Conservation (phyloP, 1,140 invertebrate genomes). For the Microvelia longipes region DNA sequence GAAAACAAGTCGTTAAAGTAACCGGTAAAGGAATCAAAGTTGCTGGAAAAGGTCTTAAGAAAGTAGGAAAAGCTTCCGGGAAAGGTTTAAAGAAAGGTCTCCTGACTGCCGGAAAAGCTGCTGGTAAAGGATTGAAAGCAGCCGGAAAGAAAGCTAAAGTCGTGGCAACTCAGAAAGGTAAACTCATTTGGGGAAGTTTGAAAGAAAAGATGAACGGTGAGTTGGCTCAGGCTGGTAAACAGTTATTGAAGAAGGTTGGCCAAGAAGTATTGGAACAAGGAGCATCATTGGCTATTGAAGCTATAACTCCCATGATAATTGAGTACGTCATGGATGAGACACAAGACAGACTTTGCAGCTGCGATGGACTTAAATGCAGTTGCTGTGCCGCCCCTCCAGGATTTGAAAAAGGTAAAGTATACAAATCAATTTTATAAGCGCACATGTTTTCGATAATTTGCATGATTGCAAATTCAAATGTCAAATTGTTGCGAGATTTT, state of each 20-base stretch:
- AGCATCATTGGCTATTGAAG: not conserved
- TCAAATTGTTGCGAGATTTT: too few species aligned
- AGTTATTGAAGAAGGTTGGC: not conserved
- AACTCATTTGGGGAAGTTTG: not conserved
- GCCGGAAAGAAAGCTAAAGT: not conserved
- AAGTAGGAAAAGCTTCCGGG: not conserved
- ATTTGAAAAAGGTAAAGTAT: not conserved
- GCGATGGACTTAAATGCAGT: not conserved
- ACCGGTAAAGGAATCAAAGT: not conserved
- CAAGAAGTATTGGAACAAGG: not conserved
- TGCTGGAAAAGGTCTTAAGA: not conserved
- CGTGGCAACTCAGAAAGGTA: not conserved
- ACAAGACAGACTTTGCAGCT: not conserved
- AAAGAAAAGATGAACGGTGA: not conserved
- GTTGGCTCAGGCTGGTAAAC: not conserved
- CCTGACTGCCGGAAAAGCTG: not conserved
- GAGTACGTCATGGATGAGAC: not conserved
- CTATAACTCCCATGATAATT: not conserved
- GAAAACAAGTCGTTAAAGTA: not conserved
- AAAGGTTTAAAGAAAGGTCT: not conserved
- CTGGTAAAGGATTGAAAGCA: not conserved
- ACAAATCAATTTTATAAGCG: too few species aligned
- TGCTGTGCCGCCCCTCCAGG: not conserved
- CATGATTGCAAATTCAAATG: not conserved
- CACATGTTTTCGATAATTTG: too few species aligned